These are phyloP conservation scores for Carduelis carduelis DNA, from an alignment of 2,797 vertebrate genomes.

Conservation along the genomic window DNA sequence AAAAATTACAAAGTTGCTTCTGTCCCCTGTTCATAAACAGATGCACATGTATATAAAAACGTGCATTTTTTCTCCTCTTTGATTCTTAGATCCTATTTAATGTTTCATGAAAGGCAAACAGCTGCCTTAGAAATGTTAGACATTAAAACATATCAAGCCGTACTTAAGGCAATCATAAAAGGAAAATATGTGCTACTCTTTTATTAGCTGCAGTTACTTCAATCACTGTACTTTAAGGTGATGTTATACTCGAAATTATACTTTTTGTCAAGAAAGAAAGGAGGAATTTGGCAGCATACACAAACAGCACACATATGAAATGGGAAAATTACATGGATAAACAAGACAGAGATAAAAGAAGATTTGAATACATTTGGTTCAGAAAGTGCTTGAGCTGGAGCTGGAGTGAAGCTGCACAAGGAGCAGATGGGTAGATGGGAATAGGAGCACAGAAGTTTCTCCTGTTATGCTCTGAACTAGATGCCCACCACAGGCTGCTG, in stretches of 20 bases:
- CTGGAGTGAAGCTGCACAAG: not conserved
- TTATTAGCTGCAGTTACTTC: not conserved
- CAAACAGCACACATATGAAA: not conserved
- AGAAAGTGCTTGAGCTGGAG: not conserved
- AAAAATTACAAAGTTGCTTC: not conserved
- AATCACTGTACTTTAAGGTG: constrained; percentile 9
- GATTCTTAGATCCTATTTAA: constrained; percentile 11
- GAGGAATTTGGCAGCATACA: not conserved
- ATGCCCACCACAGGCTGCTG: not conserved
- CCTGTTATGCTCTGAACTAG: not conserved
- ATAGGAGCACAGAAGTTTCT: not conserved
- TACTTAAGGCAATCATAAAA: not conserved
- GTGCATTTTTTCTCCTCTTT: not conserved
- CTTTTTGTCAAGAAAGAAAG: constrained; percentile 5
- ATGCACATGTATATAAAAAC: not conserved
- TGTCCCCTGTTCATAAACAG: not conserved
- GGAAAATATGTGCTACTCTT: not conserved
- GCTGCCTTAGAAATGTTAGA: constrained; percentile 3
- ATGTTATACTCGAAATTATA: not conserved
- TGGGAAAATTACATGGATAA: not conserved
- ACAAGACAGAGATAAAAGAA: not conserved
- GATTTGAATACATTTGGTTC: not conserved
- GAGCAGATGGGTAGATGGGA: not conserved
- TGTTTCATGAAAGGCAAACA: constrained; percentile 34
- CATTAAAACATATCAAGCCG: not conserved